A percentile compares a stretch with the other conserved stretches of the same genome.
Conservation (phyloP, 2,113 vertebrate genomes). For the Prunella fulvescens region DNA sequence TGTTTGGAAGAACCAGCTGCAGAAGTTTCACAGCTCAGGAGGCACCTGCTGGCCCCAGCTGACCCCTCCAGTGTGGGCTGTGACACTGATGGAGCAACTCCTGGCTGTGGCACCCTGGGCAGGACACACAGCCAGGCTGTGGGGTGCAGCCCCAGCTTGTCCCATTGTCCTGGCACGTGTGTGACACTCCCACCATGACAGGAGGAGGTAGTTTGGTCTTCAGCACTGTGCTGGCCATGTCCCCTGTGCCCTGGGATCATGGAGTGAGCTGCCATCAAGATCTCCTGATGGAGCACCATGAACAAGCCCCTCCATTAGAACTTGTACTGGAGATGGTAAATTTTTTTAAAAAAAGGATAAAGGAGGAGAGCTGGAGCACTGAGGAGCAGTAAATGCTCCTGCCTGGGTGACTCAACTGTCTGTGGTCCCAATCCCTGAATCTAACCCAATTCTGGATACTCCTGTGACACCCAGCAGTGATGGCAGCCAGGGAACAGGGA, state of each 20-base stretch:
- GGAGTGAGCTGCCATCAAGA: not conserved
- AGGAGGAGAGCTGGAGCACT: not conserved
- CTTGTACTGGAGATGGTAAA: not conserved
- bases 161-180: not conserved
- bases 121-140: not conserved
- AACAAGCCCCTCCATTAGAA: not conserved
- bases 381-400: not conserved
- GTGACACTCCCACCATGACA: not conserved
- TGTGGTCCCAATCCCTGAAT: not conserved
- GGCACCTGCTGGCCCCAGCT: not conserved
- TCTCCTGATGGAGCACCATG: not conserved
- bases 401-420: not conserved
- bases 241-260: not conserved
- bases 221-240: not conserved
- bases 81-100: not conserved
- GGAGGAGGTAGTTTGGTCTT: no score
- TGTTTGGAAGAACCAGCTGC: not conserved
- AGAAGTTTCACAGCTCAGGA: not conserved
- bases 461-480: not conserved
- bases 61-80: rapidly evolving
- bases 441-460: not conserved
- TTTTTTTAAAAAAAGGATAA: not conserved
- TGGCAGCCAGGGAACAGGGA: not conserved
- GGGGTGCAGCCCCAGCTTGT: not conserved
- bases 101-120: not conserved